Evolutionary conservation across 2,113 vertebrate genomes (phyloP).

Genomic region (Cnemophilus loriae): DNA sequence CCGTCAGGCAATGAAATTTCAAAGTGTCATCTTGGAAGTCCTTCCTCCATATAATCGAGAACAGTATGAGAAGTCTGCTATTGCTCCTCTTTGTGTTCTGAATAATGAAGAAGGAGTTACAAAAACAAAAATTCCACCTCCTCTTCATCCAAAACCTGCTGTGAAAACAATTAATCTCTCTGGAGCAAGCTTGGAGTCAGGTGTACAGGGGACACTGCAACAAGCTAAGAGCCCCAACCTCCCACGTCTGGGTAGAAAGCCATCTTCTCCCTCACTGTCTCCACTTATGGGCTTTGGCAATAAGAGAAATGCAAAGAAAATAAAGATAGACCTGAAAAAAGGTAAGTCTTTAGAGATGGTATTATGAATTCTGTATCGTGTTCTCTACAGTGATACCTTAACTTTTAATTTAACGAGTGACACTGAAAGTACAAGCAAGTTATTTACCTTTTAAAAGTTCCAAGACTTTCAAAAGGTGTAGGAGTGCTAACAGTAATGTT

Average conservation of each 20-base stretch:
- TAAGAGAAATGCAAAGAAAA: slow-evolving; percentile 85
- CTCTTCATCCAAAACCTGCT: slow-evolving; percentile 75
- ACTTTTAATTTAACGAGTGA: background rate
- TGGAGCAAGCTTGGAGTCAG: slow-evolving; percentile 48
- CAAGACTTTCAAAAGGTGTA: background rate
- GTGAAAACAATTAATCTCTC: slow-evolving; percentile 67
- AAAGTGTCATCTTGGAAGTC: slow-evolving; percentile 79
- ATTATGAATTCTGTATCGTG: background rate
- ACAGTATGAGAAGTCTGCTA: slow-evolving; percentile 86
- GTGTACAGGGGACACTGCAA: background rate
- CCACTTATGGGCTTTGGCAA: slow-evolving; percentile 79
- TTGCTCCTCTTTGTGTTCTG: slow-evolving; percentile 76
- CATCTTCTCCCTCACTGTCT: slow-evolving; percentile 76
- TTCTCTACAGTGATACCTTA: background rate
- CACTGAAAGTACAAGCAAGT: background rate
- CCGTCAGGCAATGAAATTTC: slow-evolving; percentile 89
- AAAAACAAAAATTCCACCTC: slow-evolving; percentile 76
- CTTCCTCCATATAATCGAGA: slow-evolving; percentile 83
- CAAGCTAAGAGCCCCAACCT: slow-evolving; percentile 71
- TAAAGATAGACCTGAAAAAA: slow-evolving; percentile 95
- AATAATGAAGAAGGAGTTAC: slow-evolving; percentile 65
- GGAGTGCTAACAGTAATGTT: background rate
- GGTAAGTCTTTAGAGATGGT: slow-evolving; percentile 67
- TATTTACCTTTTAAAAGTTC: background rate
- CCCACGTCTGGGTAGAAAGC: slow-evolving; percentile 70